These are phyloP conservation scores for Smittia sp. DNA, from an alignment of 2,888 invertebrate genomes.

Conservation along the genomic window DNA sequence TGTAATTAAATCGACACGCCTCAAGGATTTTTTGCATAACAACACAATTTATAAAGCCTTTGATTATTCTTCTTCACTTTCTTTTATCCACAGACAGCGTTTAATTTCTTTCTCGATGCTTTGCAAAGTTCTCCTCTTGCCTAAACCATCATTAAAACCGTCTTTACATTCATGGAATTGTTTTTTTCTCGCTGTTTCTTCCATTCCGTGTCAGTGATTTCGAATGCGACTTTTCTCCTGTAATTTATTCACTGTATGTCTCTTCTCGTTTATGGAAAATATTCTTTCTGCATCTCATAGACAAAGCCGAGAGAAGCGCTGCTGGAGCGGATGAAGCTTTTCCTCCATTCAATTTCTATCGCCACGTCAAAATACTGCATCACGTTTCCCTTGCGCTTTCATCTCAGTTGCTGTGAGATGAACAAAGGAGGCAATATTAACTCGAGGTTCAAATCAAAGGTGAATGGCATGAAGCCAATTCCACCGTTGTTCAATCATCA, in stretches of 20 bases:
- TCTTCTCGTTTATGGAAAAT: background rate
- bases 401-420: too few species aligned
- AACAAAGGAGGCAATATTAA: too few species aligned
- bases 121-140: background rate
- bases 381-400: too few species aligned
- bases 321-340: too few species aligned
- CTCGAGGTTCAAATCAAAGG: too few species aligned
- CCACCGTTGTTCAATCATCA: too few species aligned
- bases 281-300: background rate
- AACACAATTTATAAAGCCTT: background rate
- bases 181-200: background rate
- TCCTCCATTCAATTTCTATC: too few species aligned
- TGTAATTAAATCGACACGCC: background rate
- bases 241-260: background rate
- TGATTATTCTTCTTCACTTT: background rate
- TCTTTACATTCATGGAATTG: background rate
- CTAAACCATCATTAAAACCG: constrained; percentile 31
- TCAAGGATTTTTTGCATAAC: background rate
- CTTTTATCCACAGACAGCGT: too few species aligned
- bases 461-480: too few species aligned
- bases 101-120: too few species aligned
- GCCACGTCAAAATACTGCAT: too few species aligned
- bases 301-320: too few species aligned
- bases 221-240: background rate
- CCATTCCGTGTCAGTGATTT: constrained; percentile 29